Base-by-base conservation (phyloP, 2,113 vertebrate genomes). In the Perca fluviatilis region DNA sequence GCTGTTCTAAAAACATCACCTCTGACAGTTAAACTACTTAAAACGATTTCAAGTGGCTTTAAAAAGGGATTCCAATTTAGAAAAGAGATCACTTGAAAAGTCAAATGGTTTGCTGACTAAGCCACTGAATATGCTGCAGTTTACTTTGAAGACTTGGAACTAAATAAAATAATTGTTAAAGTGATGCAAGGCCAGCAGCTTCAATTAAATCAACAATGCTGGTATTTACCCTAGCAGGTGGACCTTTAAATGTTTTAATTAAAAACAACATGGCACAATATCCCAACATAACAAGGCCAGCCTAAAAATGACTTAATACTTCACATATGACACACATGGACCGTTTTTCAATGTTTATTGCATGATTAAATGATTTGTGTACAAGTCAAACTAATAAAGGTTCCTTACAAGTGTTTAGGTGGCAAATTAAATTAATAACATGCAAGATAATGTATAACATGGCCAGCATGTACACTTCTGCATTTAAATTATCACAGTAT, bases 391-490 rank as follows among this genome's bases (percentile, higher is more conserved):
- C 72, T 74, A 74, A 11, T 51, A 71, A 74, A 74, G 33, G 50
- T 68, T 67, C 9, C 50, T 77, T 71, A 86, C 63, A 90, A 47
- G 72, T 84, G 75, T 84, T 83, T 60, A 53, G 21, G 58, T 88
- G 86, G 62, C 77, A 87, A 89, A 68, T 88, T 91, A 90, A 91
- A 86, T 91, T 85, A 92, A 86, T 81, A 60, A 78, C 73, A 83
- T 68, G 40, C 57, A 88, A 46, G 84, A 75, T 15, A 80, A 54
- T 54, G 64, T 64, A 82, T 74, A 57, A 93, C 94, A 95, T 93
- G 93, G 82, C 94, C 94, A 93, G 94, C 94, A 95, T 94, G 94
- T 93, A 82, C 62, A 86, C 85, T 66, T 83, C 40, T 33, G 33
- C 47, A 58, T 88, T 91, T 86, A 91, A 91, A 89, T 93, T 80